These are phyloP conservation scores for Phrynocephalus vlangalii DNA, from an alignment of 2,797 vertebrate species.

Conservation along the genomic window DNA sequence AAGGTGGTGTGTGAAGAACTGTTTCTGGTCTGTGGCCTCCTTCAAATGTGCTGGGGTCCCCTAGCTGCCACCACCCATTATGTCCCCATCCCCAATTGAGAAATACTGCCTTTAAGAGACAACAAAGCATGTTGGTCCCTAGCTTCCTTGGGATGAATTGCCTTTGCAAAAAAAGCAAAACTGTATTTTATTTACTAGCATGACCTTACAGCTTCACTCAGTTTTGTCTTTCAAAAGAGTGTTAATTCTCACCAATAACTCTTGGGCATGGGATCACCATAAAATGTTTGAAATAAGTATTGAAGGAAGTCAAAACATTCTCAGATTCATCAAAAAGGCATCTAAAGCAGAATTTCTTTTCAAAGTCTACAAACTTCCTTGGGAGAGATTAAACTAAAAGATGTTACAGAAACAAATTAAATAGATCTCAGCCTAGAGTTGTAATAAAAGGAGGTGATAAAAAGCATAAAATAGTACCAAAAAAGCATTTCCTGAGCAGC, in stretches of 20 bases:
- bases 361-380: slow-evolving; percentile 32
- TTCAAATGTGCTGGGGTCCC: too few species aligned
- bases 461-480: slow-evolving; percentile 26
- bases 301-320: not conserved
- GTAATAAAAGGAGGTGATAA: slow-evolving; percentile 13
- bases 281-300: slow-evolving; percentile 38
- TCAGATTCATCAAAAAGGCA: slow-evolving; percentile 12
- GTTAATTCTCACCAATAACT: slow-evolving; percentile 37
- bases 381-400: slow-evolving; percentile 50
- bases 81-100: too few species aligned
- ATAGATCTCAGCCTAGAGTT: slow-evolving; percentile 24
- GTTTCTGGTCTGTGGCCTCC: too few species aligned
- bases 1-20: too few species aligned
- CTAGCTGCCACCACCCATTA: too few species aligned
- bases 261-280: not conserved
- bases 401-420: slow-evolving; percentile 46
- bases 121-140: not conserved
- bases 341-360: slow-evolving; percentile 35
- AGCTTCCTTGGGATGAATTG: not conserved
- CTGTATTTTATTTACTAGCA: not conserved
- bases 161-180: too few species aligned
- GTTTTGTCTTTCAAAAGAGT: slow-evolving; percentile 51
- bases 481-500: slow-evolving; percentile 42
- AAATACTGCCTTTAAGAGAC: too few species aligned
- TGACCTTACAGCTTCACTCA: slow-evolving; percentile 12